These are phyloP conservation scores for Brassicogethes aeneus DNA, from an alignment of 2,888 invertebrate species.

Conservation along the genomic window DNA sequence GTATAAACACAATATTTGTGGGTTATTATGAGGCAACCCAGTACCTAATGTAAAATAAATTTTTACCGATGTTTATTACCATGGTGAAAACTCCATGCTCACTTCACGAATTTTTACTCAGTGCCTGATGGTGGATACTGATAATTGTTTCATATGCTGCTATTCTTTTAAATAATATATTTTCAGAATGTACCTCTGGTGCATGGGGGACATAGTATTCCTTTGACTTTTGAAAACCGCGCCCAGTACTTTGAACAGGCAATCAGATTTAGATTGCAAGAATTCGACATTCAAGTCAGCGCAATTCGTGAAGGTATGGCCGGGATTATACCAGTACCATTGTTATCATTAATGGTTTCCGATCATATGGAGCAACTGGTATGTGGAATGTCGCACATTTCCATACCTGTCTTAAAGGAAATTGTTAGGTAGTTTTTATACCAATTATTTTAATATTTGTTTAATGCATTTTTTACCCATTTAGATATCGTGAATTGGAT, in stretches of 20 bases:
- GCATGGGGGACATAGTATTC: constrained; percentile 51
- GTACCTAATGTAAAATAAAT: no score
- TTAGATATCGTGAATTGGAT: constrained; percentile 54
- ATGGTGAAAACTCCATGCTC: no score
- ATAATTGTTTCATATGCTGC: neutral
- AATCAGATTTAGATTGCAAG: constrained; percentile 50
- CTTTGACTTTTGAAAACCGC: constrained; percentile 50
- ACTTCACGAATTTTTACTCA: no score
- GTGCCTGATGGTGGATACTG: no score
- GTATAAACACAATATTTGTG: no score
- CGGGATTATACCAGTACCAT: constrained; percentile 53
- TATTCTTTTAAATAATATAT: constrained; percentile 2
- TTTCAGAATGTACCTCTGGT: constrained; percentile 48
- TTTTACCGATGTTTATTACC: no score
- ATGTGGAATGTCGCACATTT: constrained; percentile 54
- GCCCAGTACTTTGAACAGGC: constrained; percentile 52
- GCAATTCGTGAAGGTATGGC: constrained; percentile 56
- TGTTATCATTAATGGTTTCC: constrained; percentile 51
- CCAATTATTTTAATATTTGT: constrained; percentile 4
- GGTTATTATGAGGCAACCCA: no score
- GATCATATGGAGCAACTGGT: constrained; percentile 52
- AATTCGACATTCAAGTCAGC: constrained; percentile 52
- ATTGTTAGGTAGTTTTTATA: constrained; percentile 48
- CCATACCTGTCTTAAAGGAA: constrained; percentile 49
- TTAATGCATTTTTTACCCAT: neutral